A percentile compares a stretch with the other conserved stretches of the same genome.
Evolutionary conservation across 2,888 invertebrate species (phyloP).

Genomic region (Phaedon cochleariae): DNA sequence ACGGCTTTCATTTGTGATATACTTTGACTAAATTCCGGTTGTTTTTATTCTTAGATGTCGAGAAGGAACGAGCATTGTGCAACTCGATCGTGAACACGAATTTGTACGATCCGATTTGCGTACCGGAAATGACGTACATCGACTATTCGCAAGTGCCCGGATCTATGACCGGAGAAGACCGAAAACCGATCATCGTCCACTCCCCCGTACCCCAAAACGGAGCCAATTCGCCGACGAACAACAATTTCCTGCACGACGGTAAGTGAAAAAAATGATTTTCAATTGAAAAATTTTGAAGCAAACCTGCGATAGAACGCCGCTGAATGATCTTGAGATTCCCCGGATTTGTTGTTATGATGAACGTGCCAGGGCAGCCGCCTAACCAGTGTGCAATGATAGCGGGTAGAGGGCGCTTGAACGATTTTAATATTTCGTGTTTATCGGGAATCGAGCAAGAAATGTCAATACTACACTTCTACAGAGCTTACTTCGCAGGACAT

Average conservation of each 20-base stretch:
- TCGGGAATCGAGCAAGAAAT: too few relatives aligned
- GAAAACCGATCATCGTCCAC: conserved; percentile 50
- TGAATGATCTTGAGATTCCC: too few relatives aligned
- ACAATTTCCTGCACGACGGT: conserved; percentile 68
- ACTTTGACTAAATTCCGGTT: too few relatives aligned
- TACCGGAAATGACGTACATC: conserved; percentile 79
- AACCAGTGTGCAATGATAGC: too few relatives aligned
- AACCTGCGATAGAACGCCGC: conserved; percentile 3
- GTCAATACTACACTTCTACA: too few relatives aligned
- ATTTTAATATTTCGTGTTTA: too few relatives aligned
- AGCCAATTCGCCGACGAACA: conserved; percentile 51
- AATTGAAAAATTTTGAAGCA: conserved; percentile 9
- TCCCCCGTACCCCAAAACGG: conserved; percentile 61
- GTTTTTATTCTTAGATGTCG: conserved; percentile 72
- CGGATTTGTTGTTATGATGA: too few relatives aligned
- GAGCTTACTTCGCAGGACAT: too few relatives aligned
- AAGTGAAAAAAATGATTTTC: conserved; percentile 53
- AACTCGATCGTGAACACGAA: conserved; percentile 73
- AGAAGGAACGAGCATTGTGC: conserved; percentile 77
- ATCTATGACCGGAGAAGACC: conserved; percentile 59
- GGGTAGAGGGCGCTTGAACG: too few relatives aligned
- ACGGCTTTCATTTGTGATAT: too few relatives aligned
- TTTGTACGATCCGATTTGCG: conserved; percentile 81
- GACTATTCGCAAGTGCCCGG: conserved; percentile 61
- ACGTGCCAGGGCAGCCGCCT: too few relatives aligned